These are phyloP conservation scores for Sebastes schlegelii DNA, from an alignment of 2,113 vertebrate genomes.

Conservation along the genomic window DNA sequence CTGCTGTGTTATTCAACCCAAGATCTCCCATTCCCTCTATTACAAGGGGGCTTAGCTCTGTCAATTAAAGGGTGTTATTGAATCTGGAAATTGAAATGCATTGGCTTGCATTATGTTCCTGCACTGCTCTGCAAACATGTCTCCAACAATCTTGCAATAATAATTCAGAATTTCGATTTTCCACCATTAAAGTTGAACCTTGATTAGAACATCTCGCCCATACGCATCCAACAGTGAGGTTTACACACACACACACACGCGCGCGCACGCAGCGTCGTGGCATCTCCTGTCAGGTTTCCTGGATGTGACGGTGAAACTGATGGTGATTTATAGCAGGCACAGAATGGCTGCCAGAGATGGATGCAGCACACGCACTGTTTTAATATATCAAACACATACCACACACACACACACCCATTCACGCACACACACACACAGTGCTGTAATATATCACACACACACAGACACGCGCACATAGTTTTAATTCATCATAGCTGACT, in stretches of 20 bases:
- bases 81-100: neutral
- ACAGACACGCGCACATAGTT: slow-evolving; percentile 29
- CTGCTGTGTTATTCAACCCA: neutral
- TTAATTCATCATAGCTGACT: slow-evolving; percentile 79
- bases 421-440: slow-evolving; percentile 18
- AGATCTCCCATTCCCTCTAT: neutral
- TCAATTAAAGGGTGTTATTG: neutral
- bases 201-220: slow-evolving; percentile 15
- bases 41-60: neutral
- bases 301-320: slow-evolving; percentile 71
- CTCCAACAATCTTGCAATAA: neutral
- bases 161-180: neutral
- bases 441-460: slow-evolving; percentile 43
- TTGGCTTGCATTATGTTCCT: neutral
- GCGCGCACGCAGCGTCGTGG: slow-evolving; percentile 30
- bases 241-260: slow-evolving; percentile 23
- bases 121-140: neutral
- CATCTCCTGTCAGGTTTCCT: slow-evolving; percentile 69
- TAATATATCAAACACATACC: slow-evolving; percentile 78
- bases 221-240: slow-evolving; percentile 6
- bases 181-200: neutral
- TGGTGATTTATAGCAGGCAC: slow-evolving; percentile 74
- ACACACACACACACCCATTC: slow-evolving; percentile 29
- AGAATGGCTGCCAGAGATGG: slow-evolving; percentile 74
- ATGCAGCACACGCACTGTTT: slow-evolving; percentile 76